Percentiles rank a stretch among this genome's conserved stretches.
These are phyloP conservation scores for Eilema griseolum DNA, from an alignment of 2,888 invertebrate species.

Conservation along the genomic window DNA sequence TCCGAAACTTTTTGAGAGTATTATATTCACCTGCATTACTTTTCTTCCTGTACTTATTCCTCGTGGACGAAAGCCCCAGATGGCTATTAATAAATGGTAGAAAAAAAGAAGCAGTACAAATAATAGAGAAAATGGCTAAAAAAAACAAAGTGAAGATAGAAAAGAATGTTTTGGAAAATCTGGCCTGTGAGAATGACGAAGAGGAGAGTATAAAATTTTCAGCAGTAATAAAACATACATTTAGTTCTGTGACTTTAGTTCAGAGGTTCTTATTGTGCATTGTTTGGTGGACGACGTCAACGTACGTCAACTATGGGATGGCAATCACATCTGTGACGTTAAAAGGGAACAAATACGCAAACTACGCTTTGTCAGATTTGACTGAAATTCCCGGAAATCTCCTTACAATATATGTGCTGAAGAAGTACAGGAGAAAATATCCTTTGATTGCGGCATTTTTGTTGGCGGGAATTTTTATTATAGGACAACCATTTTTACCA, in stretches of 20 bases:
- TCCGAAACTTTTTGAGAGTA: conserved; percentile 89
- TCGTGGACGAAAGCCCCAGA: conserved; percentile 91
- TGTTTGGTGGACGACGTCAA: conserved; percentile 88
- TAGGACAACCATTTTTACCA: conserved; percentile 87
- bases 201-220: conserved; percentile 56
- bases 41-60: conserved; percentile 88
- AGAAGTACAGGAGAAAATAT: conserved; percentile 84
- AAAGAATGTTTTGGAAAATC: conserved; percentile 55
- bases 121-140: conserved; percentile 88
- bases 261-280: conserved; percentile 74
- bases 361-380: conserved; percentile 88
- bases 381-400: conserved; percentile 88
- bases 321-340: conserved; percentile 91
- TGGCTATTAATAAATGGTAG: conserved; percentile 92
- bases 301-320: conserved; percentile 92
- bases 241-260: conserved; percentile 66
- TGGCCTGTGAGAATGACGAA: conserved; percentile 53
- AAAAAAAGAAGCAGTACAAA: conserved; percentile 87
- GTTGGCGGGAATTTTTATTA: conserved; percentile 85
- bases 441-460: conserved; percentile 86
- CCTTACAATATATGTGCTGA: conserved; percentile 84
- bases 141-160: conserved; percentile 72
- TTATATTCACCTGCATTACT: conserved; percentile 90
- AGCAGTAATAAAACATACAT: conserved; percentile 66
- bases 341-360: conserved; percentile 91